Percentiles rank a stretch among this genome's conserved stretches.
Conservation (phyloP, 2,888 invertebrate species). For the Dione juno region DNA sequence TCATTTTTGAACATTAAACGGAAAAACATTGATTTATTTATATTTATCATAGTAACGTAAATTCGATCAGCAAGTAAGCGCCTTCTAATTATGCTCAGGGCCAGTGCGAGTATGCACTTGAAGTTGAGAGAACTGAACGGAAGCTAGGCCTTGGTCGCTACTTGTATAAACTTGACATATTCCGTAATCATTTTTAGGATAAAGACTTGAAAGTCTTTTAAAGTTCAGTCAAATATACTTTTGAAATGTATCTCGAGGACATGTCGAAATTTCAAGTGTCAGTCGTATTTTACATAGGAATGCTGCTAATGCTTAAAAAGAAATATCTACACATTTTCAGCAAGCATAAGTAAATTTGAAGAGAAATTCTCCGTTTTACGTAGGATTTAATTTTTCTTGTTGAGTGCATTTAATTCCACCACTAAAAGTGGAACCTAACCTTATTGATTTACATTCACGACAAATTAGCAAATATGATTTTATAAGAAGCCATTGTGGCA, state of each 20-base stretch:
- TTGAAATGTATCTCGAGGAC: not conserved
- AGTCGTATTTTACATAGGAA: not conserved
- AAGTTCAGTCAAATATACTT: constrained; percentile 1
- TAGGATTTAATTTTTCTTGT: too few species aligned
- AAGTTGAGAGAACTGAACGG: constrained; percentile 32
- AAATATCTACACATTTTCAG: not conserved
- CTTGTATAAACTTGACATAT: constrained; percentile 18
- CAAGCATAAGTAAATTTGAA: not conserved
- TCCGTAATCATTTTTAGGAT: constrained; percentile 24
- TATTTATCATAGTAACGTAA: constrained; percentile 19
- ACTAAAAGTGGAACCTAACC: not conserved
- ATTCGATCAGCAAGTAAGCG: constrained; percentile 34
- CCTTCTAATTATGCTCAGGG: constrained; percentile 40
- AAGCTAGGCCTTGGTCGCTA: constrained; percentile 29
- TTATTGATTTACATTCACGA: too few species aligned
- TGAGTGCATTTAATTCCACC: too few species aligned
- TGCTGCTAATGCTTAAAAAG: not conserved
- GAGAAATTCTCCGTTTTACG: not conserved
- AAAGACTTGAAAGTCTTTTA: constrained; percentile 15
- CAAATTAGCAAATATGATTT: too few species aligned
- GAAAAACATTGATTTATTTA: not conserved
- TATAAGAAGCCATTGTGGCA: too few species aligned
- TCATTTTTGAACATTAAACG: too few species aligned
- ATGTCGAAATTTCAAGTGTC: not conserved
- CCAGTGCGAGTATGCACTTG: constrained; percentile 33